Evolutionary conservation across 2,797 vertebrate species (phyloP).

Genomic region (Protonibea diacanthus): DNA sequence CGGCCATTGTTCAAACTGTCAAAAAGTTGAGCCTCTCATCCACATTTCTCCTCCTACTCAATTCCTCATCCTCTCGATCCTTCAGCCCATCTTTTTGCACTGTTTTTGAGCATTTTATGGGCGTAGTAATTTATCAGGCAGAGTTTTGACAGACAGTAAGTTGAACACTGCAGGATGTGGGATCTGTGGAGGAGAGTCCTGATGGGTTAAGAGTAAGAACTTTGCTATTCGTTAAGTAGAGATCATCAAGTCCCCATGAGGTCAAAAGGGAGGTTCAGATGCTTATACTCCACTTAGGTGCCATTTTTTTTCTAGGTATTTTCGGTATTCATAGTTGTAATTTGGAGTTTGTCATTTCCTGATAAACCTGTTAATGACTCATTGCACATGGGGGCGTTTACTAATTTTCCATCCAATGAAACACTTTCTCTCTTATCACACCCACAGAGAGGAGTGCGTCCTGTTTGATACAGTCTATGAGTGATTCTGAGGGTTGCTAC

Average conservation of each 20-base stretch:
- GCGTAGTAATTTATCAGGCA: slow-evolving; percentile 57
- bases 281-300: no score
- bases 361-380: no score
- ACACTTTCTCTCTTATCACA: no score
- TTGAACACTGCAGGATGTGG: slow-evolving; percentile 51
- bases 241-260: not conserved
- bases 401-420: no score
- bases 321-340: no score
- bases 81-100: slow-evolving; percentile 52
- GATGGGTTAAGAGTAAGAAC: slow-evolving; percentile 57
- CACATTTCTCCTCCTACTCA: slow-evolving; percentile 54
- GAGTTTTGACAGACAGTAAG: slow-evolving; percentile 58
- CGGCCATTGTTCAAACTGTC: slow-evolving; percentile 72
- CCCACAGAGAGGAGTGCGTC: no score
- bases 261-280: no score
- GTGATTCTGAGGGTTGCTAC: no score
- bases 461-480: no score
- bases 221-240: slow-evolving; percentile 21
- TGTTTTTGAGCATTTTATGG: slow-evolving; percentile 45
- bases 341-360: no score
- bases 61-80: slow-evolving; percentile 35
- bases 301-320: no score
- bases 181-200: slow-evolving; percentile 52
- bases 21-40: slow-evolving; percentile 55
- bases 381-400: no score